phyloP scores from a whole-genome alignment of 1,140 invertebrate species.

The Andricus grossulariae region DNA sequence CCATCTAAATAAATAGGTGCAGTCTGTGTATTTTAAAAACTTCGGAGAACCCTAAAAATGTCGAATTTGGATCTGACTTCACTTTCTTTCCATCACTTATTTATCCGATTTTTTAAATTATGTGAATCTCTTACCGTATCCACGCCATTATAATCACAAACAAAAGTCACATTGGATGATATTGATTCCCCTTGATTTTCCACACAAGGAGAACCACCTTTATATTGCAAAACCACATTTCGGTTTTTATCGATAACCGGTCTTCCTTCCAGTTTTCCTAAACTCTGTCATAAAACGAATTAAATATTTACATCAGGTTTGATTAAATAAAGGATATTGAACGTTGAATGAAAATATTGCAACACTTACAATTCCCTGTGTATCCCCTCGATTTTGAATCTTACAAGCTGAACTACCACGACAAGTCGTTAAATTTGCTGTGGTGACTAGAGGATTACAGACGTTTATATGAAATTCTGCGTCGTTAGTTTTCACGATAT shows the following conservation, averaged over 20 bases:
- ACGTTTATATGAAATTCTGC: constrained; percentile 72
- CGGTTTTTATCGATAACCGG: constrained; percentile 60
- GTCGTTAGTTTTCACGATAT: constrained; percentile 68
- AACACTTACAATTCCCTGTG: constrained; percentile 72
- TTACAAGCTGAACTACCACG: constrained; percentile 75
- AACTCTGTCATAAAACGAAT: constrained; percentile 63
- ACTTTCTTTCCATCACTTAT: neutral
- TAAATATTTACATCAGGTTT: constrained; percentile 5
- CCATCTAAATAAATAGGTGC: constrained; percentile 75
- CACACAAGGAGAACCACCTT: constrained; percentile 70
- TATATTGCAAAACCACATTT: constrained; percentile 68
- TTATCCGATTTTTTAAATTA: constrained; percentile 30
- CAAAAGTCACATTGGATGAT: constrained; percentile 71
- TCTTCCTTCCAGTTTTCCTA: constrained; percentile 70
- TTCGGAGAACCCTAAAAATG: constrained; percentile 68
- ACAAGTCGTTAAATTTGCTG: constrained; percentile 71
- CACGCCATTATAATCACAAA: constrained; percentile 68
- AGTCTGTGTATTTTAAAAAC: constrained; percentile 69
- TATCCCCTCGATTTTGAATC: constrained; percentile 63
- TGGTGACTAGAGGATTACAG: constrained; percentile 73
- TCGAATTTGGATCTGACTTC: neutral
- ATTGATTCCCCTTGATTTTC: constrained; percentile 64
- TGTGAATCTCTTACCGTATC: constrained; percentile 65
- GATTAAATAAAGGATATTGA: neutral
- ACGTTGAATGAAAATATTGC: neutral